Evolutionary conservation across 2,888 invertebrate genomes (phyloP), one percentile per base, ranked within the genome.

Genomic region (Andrena bucephala): DNA sequence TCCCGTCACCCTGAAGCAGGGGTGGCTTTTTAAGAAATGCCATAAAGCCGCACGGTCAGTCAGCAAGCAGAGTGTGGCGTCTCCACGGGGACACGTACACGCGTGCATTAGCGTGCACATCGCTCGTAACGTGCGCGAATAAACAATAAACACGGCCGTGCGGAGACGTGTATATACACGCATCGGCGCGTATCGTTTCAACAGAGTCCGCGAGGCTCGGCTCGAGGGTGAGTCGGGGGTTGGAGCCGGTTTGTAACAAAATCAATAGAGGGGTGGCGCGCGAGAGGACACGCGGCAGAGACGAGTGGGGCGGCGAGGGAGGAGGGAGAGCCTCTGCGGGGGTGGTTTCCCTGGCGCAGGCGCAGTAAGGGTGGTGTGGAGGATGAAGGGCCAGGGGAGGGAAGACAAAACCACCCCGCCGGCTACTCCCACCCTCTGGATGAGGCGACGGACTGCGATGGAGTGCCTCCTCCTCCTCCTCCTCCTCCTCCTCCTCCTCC

Each of bases 301-400:
- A 79, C 77, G 70, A 68, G 69, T 66, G 72, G 71, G 69, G 84
- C 54, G 76, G 82, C 77, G 59, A 54, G 76, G 69, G 82, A 77
- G 84, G 57, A 42, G 54, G 57, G 77, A 57, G 71, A 85, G 81
- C 78, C 84, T 82, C 82, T 81, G 83, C 87, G 89, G 84, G 88
- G 89, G 86, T 89, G 88, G 87, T 82, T 80, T 82, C 72, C 60
- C 31, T 6, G 69, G 88, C 91, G 91, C 92, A 89, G 75, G 91
- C 91, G 92, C 89, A 73, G 72, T 80, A 70, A 65, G 65, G 42
- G 29, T 69, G 29, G 29, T n/a, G 29, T 31, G 81, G 57, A 27
- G 77, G 81, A 91, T 94, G 94, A 95, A 94, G 95, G 95, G 95
- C 94, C 94, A 72, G 60, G 94, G 95, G 95, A 95, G 94, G 94